These are phyloP conservation scores for Mareca penelope DNA, from an alignment of 2,797 vertebrate species.

Conservation along the genomic window DNA sequence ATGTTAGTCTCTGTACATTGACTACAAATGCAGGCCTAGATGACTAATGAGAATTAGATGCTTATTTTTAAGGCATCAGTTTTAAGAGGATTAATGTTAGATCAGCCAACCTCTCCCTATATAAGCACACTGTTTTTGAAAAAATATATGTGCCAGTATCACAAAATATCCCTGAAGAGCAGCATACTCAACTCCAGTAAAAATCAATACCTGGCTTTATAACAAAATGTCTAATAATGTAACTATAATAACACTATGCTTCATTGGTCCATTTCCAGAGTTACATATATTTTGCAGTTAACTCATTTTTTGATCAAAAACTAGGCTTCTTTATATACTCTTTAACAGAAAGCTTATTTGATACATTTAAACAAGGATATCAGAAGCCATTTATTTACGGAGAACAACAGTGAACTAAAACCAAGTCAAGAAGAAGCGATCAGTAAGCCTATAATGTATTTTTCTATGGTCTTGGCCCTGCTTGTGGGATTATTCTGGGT, in stretches of 20 bases:
- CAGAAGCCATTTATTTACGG: conserved; percentile 45
- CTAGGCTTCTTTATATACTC: neutral
- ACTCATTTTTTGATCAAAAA: conserved; percentile 23
- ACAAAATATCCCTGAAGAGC: neutral
- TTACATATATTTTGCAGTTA: neutral
- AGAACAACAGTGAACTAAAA: conserved; percentile 21
- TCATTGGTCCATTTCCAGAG: neutral
- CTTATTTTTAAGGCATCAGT: too few species aligned
- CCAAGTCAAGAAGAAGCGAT: conserved; percentile 33
- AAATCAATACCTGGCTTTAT: neutral
- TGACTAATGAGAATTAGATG: too few species aligned
- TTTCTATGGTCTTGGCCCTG: conserved; percentile 12
- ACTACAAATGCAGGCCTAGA: too few species aligned
- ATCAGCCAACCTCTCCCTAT: too few species aligned
- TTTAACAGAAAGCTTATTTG: neutral
- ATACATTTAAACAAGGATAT: conserved; percentile 50
- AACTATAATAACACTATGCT: neutral
- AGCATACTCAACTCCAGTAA: neutral
- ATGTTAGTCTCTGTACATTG: too few species aligned
- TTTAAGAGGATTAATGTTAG: too few species aligned
- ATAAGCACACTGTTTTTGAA: neutral
- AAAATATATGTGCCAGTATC: neutral
- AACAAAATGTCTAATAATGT: neutral
- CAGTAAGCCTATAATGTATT: conserved; percentile 26
- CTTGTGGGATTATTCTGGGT: too few species aligned